phyloP scores from a whole-genome alignment of 2,888 invertebrate genomes.

The Zeuzera pyrina region DNA sequence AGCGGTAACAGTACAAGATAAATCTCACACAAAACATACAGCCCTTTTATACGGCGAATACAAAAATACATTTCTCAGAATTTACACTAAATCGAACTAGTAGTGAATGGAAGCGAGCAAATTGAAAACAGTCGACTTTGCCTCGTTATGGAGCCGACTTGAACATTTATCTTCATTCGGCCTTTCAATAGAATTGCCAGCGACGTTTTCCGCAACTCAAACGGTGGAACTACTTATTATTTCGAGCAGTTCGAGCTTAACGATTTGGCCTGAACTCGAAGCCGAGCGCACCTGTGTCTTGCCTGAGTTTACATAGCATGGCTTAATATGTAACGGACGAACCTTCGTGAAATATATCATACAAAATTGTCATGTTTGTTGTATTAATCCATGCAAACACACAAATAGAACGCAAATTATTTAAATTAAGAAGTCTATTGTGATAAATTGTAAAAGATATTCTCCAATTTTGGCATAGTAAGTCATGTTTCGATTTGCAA shows the following conservation, averaged over 20 bases:
- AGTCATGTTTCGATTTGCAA: too few species aligned
- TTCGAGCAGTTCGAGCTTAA: slow-evolving; percentile 60
- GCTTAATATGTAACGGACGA: too few species aligned
- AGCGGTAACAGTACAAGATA: slow-evolving; percentile 14
- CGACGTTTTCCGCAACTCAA: slow-evolving; percentile 64
- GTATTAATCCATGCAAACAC: too few species aligned
- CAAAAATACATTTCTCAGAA: slow-evolving; percentile 27
- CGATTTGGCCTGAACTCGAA: slow-evolving; percentile 50
- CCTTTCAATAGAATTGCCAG: slow-evolving; percentile 64
- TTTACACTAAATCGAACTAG: slow-evolving; percentile 54
- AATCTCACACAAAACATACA: slow-evolving; percentile 9
- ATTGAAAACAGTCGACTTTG: slow-evolving; percentile 67
- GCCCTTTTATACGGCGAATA: slow-evolving; percentile 10
- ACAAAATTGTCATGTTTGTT: too few species aligned
- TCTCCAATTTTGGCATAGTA: too few species aligned
- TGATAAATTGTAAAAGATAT: too few species aligned
- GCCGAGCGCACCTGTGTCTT: slow-evolving; percentile 43
- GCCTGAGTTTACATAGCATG: slow-evolving; percentile 5
- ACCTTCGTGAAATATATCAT: too few species aligned
- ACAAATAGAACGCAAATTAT: too few species aligned
- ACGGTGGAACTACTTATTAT: slow-evolving; percentile 67
- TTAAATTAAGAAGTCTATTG: too few species aligned
- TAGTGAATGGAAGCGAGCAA: slow-evolving; percentile 43
- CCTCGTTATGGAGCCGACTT: slow-evolving; percentile 62
- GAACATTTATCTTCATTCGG: slow-evolving; percentile 69